Conservation (phyloP, 2,888 invertebrate species). For the Pheosia gnoma region DNA sequence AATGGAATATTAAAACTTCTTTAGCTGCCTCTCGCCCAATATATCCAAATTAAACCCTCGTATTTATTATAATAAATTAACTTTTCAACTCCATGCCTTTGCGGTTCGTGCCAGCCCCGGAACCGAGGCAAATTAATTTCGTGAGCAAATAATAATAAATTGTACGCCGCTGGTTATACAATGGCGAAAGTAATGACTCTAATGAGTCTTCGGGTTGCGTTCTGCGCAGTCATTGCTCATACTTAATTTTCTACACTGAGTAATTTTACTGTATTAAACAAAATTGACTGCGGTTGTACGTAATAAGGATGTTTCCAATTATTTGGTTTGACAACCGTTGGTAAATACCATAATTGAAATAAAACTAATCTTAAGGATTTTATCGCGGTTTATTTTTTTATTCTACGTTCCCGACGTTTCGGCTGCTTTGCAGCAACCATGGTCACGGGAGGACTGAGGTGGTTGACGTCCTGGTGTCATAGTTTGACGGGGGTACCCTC, state of each 20-base stretch:
- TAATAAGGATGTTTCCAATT: too few species aligned
- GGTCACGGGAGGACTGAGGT: too few species aligned
- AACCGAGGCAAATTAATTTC: conserved; percentile 37
- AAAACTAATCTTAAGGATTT: too few species aligned
- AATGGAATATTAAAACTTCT: too few species aligned
- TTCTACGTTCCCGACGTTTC: too few species aligned
- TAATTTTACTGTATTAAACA: conserved; percentile 8
- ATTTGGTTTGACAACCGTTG: too few species aligned
- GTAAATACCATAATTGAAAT: too few species aligned
- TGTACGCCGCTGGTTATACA: conserved; percentile 27
- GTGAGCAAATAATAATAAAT: conserved; percentile 43
- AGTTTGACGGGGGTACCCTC: too few species aligned
- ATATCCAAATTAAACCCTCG: conserved; percentile 6
- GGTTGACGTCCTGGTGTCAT: too few species aligned
- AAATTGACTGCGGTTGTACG: too few species aligned
- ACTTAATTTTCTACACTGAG: conserved; percentile 11
- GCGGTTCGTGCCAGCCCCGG: conserved; percentile 24
- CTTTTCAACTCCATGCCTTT: conserved; percentile 12
- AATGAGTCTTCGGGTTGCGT: conserved; percentile 16
- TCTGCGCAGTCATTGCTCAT: conserved; percentile 27
- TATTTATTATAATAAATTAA: conserved; percentile 21
- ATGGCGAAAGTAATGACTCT: conserved; percentile 21
- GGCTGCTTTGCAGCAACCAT: too few species aligned
- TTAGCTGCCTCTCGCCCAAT: conserved; percentile 26
- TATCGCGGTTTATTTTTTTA: too few species aligned